Percentiles rank a stretch among this genome's conserved stretches.
Conservation (phyloP, 2,113 vertebrate genomes). For the Hypocryptadius cinnamomeus region DNA sequence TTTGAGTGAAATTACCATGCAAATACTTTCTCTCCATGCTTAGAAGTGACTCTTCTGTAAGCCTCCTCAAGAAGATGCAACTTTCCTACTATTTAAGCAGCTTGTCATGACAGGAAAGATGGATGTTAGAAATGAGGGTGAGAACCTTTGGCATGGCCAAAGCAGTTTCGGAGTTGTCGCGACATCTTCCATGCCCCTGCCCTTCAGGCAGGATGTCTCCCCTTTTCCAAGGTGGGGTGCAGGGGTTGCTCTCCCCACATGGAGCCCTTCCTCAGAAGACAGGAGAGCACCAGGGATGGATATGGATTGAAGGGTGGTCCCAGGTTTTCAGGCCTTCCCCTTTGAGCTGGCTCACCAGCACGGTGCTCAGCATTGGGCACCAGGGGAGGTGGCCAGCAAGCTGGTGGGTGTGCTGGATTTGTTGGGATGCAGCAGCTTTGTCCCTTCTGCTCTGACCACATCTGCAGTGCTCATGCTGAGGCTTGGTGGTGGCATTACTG, state of each 20-base stretch:
- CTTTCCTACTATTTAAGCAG: background rate
- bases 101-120: background rate
- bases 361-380: background rate
- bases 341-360: background rate
- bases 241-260: rapidly evolving
- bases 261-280: background rate
- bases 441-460: background rate
- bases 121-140: background rate
- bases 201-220: background rate
- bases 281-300: background rate
- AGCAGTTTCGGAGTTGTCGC: background rate
- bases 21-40: background rate
- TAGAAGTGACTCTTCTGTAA: rapidly evolving
- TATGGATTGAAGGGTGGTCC: background rate
- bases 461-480: rapidly evolving
- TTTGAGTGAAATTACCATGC: background rate
- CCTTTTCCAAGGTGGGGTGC: background rate
- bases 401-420: background rate
- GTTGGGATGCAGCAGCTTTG: background rate
- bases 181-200: background rate
- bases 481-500: background rate
- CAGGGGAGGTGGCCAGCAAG: background rate
- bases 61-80: background rate
- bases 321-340: background rate
- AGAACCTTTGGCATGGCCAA: background rate